Percentiles rank a stretch among this genome's conserved stretches.
Evolutionary conservation across 1,140 invertebrate species (phyloP).

Genomic region (Pygmarrhopalites habei): DNA sequence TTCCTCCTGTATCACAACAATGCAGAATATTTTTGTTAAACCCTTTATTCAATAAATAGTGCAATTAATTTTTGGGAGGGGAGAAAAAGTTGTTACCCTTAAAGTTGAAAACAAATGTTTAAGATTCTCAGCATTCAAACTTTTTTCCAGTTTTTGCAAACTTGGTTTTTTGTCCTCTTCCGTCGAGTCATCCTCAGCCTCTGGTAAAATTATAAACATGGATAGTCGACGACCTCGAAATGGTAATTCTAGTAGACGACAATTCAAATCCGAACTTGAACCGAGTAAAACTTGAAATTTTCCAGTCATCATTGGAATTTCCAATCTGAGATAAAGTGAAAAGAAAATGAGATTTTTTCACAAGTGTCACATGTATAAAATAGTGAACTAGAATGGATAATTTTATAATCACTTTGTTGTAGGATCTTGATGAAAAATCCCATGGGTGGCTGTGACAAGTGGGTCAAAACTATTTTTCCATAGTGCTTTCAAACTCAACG

Average conservation of each 20-base stretch:
- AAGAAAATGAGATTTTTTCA: background rate
- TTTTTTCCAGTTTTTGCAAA: conserved; percentile 38
- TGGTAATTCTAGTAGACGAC: conserved; percentile 43
- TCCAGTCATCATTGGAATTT: conserved; percentile 45
- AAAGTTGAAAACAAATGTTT: conserved; percentile 42
- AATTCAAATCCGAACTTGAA: conserved; percentile 41
- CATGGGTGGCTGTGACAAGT: conserved; percentile 41
- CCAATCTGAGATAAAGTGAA: conserved; percentile 40
- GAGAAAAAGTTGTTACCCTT: no score
- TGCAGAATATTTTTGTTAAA: background rate
- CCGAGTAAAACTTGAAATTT: conserved; percentile 42
- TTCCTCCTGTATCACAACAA: conserved; percentile 40
- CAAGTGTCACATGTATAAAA: conserved; percentile 3
- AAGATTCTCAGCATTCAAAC: conserved; percentile 42
- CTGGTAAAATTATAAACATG: conserved; percentile 44
- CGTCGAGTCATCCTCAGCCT: conserved; percentile 40
- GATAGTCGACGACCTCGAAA: conserved; percentile 40
- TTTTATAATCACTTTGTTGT: conserved; percentile 18
- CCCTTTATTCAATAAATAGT: background rate
- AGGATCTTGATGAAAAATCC: conserved; percentile 40
- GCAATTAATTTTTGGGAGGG: no score
- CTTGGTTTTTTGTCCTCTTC: conserved; percentile 12
- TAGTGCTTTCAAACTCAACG: conserved; percentile 37
- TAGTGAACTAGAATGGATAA: no score
- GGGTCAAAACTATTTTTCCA: conserved; percentile 44